Conservation (phyloP, 2,888 invertebrate genomes). For the Argyresthia albistria region DNA sequence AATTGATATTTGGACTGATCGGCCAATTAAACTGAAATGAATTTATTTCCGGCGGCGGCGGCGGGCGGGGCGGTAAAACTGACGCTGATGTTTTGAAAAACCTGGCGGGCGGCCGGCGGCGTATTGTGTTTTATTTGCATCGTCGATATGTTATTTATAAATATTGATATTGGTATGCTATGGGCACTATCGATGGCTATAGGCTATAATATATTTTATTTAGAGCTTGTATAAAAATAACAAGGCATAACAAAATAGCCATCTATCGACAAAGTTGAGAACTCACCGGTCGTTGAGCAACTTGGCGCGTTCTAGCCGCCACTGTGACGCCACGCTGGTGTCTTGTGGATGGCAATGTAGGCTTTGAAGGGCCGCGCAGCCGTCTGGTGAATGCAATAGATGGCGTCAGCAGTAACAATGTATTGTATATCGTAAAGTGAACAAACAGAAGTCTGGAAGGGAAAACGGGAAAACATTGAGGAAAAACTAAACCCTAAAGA, state of each 20-base stretch:
- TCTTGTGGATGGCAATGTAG: slow-evolving; percentile 12
- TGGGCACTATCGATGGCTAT: no score
- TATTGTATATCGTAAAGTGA: no score
- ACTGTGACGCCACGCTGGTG: no score
- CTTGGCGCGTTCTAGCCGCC: slow-evolving; percentile 31
- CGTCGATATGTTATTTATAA: no score
- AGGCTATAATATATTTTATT: background rate
- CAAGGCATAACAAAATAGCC: slow-evolving; percentile 15
- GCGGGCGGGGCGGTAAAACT: no score
- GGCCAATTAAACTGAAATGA: background rate
- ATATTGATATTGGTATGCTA: no score
- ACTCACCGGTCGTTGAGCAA: slow-evolving; percentile 43
- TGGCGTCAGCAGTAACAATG: slow-evolving; percentile 18
- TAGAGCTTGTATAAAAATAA: background rate
- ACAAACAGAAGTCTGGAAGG: background rate
- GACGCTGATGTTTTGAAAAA: no score
- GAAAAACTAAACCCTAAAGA: no score
- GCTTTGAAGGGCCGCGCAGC: slow-evolving; percentile 31
- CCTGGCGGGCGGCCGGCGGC: no score
- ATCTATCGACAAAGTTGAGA: slow-evolving; percentile 21
- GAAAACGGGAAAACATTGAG: background rate
- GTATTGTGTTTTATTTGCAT: no score
- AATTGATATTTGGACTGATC: no score
- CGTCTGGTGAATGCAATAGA: slow-evolving; percentile 32
- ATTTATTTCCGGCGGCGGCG: no score